Evolutionary conservation across 2,113 vertebrate species (phyloP), one percentile per base, ranked within the genome.

Genomic region (Pheucticus melanocephalus): DNA sequence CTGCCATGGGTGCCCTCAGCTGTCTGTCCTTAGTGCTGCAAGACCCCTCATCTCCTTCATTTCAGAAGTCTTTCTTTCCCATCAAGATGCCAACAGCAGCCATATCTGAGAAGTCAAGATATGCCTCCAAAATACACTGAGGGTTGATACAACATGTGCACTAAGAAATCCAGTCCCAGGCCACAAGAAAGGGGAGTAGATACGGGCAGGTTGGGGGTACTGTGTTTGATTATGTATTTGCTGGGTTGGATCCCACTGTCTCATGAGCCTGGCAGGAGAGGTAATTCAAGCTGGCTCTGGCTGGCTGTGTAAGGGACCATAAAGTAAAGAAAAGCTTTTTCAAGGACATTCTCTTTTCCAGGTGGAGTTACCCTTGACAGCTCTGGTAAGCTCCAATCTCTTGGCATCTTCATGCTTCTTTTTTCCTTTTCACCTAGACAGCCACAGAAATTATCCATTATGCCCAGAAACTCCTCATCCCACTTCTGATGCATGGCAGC

Each of bases 301-400:
- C 65, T 81, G 65, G 9, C 59, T 86, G 8, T 59, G 39, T 70
- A 44, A 73, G 14, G 22, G 20, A 59, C 12, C 31, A 21, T 59
- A 60, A 60, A 81, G n/a, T 23, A 88, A 91, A 71, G 15, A 37
- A 28, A 75, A 68, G n/a, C 8, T 84, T 66, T 89, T 51, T 87
- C 48, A 95, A 86, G 56, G 76, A 60, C 8, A 9, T 88, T 94
- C 47, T 97, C 42, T 96, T 95, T 97, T 95, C 57, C 77, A 97
- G 95, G 14, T 89, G 93, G 57, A 44, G 4, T 33, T 84, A 48
- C 27, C 37, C 65, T 86, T 0, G 40, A 60, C 51, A 56, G 65
- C 45, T 40, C 94, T 1, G 92, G 96, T 97, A 96, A 96, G 96
- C 30, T 48, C 47, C 30, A 59, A 4, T 47, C 27, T 79, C 40